A percentile compares a stretch with the other conserved stretches of the same genome.
These are phyloP conservation scores for Pomatorhinus ruficollis DNA, from an alignment of 2,113 vertebrate species.

Conservation along the genomic window DNA sequence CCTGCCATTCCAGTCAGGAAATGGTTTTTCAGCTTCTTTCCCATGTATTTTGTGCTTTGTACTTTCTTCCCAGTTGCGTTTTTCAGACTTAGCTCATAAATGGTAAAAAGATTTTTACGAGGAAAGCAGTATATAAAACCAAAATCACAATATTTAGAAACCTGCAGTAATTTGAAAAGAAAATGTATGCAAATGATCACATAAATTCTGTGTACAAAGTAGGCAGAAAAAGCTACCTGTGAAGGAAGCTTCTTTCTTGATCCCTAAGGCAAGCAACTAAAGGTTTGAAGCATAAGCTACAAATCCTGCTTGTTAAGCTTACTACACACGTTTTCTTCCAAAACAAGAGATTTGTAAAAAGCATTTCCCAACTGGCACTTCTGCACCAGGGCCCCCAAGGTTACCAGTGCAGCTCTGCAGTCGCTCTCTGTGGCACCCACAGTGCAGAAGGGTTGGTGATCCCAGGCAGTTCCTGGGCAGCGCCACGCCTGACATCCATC, in stretches of 20 bases:
- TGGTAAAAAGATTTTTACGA: neutral
- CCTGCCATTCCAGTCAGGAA: neutral
- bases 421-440: fast-evolving
- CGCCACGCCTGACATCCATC: fast-evolving
- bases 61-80: neutral
- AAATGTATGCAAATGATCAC: neutral
- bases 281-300: neutral
- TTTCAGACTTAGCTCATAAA: neutral
- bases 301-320: neutral
- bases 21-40: neutral
- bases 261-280: neutral
- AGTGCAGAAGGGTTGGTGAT: neutral
- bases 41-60: neutral
- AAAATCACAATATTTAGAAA: neutral
- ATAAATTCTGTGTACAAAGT: neutral
- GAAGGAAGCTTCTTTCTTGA: neutral
- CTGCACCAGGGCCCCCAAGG: neutral
- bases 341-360: neutral
- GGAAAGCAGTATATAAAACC: neutral
- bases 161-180: neutral
- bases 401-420: fast-evolving
- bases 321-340: fast-evolving
- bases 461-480: neutral
- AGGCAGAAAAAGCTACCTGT: neutral
- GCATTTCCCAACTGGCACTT: neutral